Evolutionary conservation across 1,140 invertebrate species (phyloP).

Genomic region (Drosophila pectinifera): DNA sequence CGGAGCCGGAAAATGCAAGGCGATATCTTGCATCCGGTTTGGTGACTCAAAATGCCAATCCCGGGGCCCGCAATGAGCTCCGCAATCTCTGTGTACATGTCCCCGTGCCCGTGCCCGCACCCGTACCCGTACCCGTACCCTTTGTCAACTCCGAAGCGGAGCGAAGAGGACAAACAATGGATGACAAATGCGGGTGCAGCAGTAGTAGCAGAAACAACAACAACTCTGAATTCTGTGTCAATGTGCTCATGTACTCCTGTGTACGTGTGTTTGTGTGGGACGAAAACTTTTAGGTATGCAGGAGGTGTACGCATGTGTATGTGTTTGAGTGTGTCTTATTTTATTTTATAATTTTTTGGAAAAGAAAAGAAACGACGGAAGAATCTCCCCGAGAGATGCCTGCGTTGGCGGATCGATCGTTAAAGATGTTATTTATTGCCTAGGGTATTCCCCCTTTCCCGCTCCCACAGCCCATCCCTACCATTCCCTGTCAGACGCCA

Average conservation of each 20-base stretch:
- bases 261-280: slow-evolving; percentile 13
- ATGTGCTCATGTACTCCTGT: slow-evolving; percentile 44
- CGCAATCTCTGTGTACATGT: slow-evolving; percentile 57
- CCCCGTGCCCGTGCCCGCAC: slow-evolving; percentile 9
- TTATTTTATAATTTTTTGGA: slow-evolving; percentile 36
- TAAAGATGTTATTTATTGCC: slow-evolving; percentile 52
- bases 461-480: not conserved
- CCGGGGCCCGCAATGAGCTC: slow-evolving; percentile 62
- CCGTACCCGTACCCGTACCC: not conserved
- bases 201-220: slow-evolving; percentile 16
- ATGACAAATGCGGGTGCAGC: slow-evolving; percentile 64
- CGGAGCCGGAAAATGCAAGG: slow-evolving; percentile 15
- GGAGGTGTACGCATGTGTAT: slow-evolving; percentile 35
- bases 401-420: slow-evolving; percentile 52
- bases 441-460: slow-evolving; percentile 35
- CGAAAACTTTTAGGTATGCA: slow-evolving; percentile 51
- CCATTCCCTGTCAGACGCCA: not conserved
- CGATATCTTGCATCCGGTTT: slow-evolving; percentile 7
- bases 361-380: slow-evolving; percentile 7
- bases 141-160: slow-evolving; percentile 56
- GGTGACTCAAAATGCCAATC: slow-evolving; percentile 70
- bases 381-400: slow-evolving; percentile 10
- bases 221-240: slow-evolving; percentile 55
- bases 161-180: slow-evolving; percentile 60
- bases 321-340: slow-evolving; percentile 45